Evolutionary conservation across 2,113 vertebrate species (phyloP), one percentile per base, ranked within the genome.

Genomic region (Campylomormyrus tamandua): DNA sequence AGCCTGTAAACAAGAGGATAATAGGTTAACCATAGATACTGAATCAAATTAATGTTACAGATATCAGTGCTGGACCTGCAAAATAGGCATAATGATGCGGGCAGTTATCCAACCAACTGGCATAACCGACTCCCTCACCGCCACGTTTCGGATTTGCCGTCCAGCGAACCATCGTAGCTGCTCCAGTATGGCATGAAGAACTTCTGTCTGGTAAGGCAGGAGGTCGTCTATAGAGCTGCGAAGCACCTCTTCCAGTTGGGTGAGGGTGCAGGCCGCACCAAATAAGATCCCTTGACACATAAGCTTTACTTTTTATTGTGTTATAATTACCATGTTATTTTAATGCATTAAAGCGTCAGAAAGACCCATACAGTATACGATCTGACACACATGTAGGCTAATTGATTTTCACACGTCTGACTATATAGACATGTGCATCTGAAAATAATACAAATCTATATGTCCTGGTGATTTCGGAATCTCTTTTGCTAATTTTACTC

Each of bases 91-190:
- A 56, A 87, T 52, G 50, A 53, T 35, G 31, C 1, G 8, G n/a
- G 49, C 17, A 35, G 48, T 49, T 5, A 52, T 15, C 3, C 49
- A 11, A 21, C n/a, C n/a, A 27, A 0, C 27, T 5, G 27, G 3
- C 85, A 46, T 83, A 7, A 31, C 10, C 24, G 24, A 21, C 3
- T 1, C 11, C 95, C 98, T 96, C 95, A 99, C 98, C 0, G 98
- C 98, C 21, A 99, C 98, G 1, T 98, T 99, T 88, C 98, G 97
- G 90, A 99, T 97, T 92, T 99, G 98, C 58, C 94, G 96, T 50
- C 98, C 98, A 0, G 97, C 97, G 74, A 99, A 99, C 97, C 98
- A 99, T 0, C 96, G 96, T 90, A 99, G 94, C 93, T 99, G 98
- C 85, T 99, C 97, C 91, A 98, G 93, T 1, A 98, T 91, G 0